These are phyloP conservation scores for Nomada lathburiana DNA, from an alignment of 2,888 invertebrate genomes.

Conservation along the genomic window DNA sequence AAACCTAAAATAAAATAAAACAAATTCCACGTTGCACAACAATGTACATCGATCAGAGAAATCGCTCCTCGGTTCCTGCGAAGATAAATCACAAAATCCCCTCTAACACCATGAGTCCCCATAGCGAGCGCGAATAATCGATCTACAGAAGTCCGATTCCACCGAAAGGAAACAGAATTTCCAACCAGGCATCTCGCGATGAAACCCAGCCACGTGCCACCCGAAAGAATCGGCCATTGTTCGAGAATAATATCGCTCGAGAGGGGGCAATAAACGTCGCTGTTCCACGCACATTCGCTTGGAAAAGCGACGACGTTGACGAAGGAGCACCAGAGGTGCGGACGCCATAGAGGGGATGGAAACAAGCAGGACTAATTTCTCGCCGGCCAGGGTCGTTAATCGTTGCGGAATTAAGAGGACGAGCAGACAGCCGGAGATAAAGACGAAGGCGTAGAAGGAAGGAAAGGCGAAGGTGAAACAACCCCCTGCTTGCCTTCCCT, in stretches of 20 bases:
- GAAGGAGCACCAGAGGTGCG: not conserved
- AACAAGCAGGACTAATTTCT: conserved; percentile 70
- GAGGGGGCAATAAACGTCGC: conserved; percentile 4
- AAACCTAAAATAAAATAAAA: too few relatives aligned
- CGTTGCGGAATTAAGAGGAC: conserved; percentile 69
- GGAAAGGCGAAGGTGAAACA: not conserved
- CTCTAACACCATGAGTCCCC: not conserved
- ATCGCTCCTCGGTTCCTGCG: too few relatives aligned
- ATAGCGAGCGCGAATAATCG: not conserved
- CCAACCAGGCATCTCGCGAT: not conserved
- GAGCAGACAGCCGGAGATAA: conserved; percentile 62
- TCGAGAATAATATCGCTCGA: not conserved
- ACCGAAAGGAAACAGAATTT: conserved; percentile 4
- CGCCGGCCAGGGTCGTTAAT: conserved; percentile 66
- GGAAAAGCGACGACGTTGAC: not conserved
- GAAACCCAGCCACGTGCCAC: not conserved
- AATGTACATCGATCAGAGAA: too few relatives aligned
- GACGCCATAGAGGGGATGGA: conserved; percentile 34
- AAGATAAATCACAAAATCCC: not conserved
- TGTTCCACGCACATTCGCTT: not conserved
- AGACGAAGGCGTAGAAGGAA: conserved; percentile 28
- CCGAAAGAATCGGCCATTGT: not conserved
- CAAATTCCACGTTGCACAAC: too few relatives aligned
- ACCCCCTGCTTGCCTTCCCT: conserved; percentile 3
- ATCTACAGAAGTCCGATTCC: not conserved